Evolutionary conservation across 2,113 vertebrate species (phyloP), one percentile per base, ranked within the genome.

Genomic region (Sarotherodon lohbergeri): DNA sequence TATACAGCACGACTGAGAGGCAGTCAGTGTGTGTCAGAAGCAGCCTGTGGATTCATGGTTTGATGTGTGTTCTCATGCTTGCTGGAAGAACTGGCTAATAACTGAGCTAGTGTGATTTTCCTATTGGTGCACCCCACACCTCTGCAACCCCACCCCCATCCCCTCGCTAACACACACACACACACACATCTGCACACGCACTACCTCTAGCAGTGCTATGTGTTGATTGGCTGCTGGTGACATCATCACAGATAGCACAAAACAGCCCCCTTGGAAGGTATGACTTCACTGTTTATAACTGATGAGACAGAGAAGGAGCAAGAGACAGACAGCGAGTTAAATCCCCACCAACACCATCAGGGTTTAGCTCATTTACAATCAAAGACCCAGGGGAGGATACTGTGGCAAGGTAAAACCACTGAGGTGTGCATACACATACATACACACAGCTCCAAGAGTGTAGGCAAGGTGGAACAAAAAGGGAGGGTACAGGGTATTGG

Each of bases 151-250:
- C 32, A 24, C 22, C 61, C 29, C 9, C 34, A 56, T 36, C n/a
- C 59, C 29, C 13, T 68, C 22, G 12, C 88, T 9, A 50, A 29
- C 84, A 16, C 82, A 52, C 71, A 84, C 73, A 17, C 81, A 61
- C 81, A 86, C 63, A 86, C 76, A 22, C 89, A 73, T 78, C 73
- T 78, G 9, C 90, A 78, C 83, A 73, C 80, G 63, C 90, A 36
- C 83, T 41, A 93, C 88, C 92, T 93, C 90, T 83, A 89, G 92
- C 94, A 61, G 91, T 63, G 73, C 93, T 91, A 88, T 63, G 71
- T 94, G 94, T 93, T 96, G 96, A 97, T 97, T 97, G 96, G 96
- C 95, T 96, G 92, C 87, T 17, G 93, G 94, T 97, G 96, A 97
- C 96, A 97, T 97, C 96, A 97, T 95, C 91, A 83, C 43, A 88